Percentiles rank a stretch among this genome's conserved stretches.
phyloP scores from a whole-genome alignment of 2,888 invertebrate species.

The Amphimallon solstitiale region DNA sequence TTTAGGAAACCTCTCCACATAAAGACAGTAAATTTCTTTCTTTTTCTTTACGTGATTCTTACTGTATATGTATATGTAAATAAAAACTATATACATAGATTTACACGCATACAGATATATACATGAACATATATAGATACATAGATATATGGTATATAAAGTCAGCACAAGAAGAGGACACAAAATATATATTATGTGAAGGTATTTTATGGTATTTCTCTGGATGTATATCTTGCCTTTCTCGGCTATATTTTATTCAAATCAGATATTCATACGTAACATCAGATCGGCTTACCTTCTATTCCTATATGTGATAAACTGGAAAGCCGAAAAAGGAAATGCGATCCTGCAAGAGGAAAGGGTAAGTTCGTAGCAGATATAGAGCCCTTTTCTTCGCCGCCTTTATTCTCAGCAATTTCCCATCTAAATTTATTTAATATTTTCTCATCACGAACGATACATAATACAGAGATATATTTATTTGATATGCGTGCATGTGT shows the following conservation, averaged over 20 bases:
- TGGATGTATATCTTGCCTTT: conserved; percentile 40
- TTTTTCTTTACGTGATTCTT: too few relatives aligned
- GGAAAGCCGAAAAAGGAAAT: conserved; percentile 42
- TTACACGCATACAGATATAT: too few relatives aligned
- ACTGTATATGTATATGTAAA: too few relatives aligned
- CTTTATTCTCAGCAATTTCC: not conserved
- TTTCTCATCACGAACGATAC: too few relatives aligned
- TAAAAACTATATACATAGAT: too few relatives aligned
- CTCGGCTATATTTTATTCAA: conserved; percentile 49
- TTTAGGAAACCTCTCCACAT: too few relatives aligned
- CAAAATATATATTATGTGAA: conserved; percentile 32
- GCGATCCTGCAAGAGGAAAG: conserved; percentile 25
- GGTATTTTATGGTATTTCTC: conserved; percentile 31
- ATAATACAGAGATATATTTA: too few relatives aligned
- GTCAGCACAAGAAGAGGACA: conserved; percentile 12
- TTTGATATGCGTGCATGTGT: too few relatives aligned
- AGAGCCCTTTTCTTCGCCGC: not conserved
- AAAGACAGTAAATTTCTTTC: too few relatives aligned
- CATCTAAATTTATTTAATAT: not conserved
- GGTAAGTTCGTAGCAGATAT: conserved; percentile 3
- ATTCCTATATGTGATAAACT: conserved; percentile 44
- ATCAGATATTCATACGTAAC: conserved; percentile 51
- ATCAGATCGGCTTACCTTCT: conserved; percentile 45
- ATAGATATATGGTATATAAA: conserved; percentile 18
- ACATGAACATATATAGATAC: not conserved